Evolutionary conservation across 2,888 invertebrate genomes (phyloP), one percentile per base, ranked within the genome.

Genomic region (Phaedon cochleariae): DNA sequence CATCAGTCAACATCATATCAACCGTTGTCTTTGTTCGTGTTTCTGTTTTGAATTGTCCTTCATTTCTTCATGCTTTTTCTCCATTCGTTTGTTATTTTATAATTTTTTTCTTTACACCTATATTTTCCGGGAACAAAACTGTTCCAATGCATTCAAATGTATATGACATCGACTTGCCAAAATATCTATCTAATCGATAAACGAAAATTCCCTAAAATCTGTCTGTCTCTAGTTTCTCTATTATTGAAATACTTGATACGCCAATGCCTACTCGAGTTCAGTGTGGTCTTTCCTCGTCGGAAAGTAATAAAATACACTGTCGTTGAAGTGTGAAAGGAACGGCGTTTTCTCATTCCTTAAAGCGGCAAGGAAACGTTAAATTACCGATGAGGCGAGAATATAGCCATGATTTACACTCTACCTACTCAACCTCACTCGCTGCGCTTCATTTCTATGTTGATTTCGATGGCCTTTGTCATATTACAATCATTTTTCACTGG

Each of bases 261-360:
- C 51, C 66, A 18, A 46, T 62, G 66, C 59, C 54, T 65, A 52
- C 49, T 4, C 26, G 51, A 49, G 62, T 59, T 62, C 62, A 45
- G 41, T 59, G 66, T 21, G 66, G 66, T 66, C 62, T 66, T 62
- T 62, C 48, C 29, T 37, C 59, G 62, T 66, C 66, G 62, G 59
- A 77, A 76, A 76, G 79, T 78, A 80, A 80, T 81, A 81, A 81
- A 80, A 79, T 77, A 80, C 80, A 77, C 74, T 79, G 79, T 77
- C 78, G 77, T 72, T 79, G 77, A 77, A 79, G 80, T 79, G 80
- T 79, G 76, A 79, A 80, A 78, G 76, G 74, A 74, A 76, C 77
- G 78, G 77, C 77, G 79, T 77, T 76, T 76, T 76, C 76, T 78
- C 76, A 74, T 77, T 78, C 73, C 77, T 77, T 75, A 73, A 75